Conservation (phyloP, 1,140 invertebrate genomes). For the Sitobion miscanthi region DNA sequence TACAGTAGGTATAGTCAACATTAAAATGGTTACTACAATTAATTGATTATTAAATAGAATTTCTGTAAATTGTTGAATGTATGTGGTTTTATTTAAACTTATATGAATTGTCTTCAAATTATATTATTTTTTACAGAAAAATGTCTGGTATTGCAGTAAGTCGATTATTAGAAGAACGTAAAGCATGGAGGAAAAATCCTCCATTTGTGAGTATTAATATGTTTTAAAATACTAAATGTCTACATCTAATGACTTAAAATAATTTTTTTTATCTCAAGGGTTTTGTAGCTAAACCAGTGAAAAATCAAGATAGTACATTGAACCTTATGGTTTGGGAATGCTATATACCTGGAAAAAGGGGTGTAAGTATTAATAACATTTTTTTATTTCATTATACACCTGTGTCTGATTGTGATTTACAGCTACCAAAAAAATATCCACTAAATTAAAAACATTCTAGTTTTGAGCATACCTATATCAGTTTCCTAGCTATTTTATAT, state of each 20-base stretch:
- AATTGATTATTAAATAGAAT: no score
- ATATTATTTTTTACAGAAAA: slow-evolving; percentile 37
- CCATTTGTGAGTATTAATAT: slow-evolving; percentile 82
- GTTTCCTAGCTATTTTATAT: no score
- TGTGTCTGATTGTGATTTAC: neutral
- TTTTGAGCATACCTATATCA: no score
- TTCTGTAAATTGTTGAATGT: neutral
- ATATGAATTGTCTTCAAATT: neutral
- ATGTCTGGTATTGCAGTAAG: slow-evolving; percentile 98
- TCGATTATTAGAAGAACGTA: slow-evolving; percentile 95
- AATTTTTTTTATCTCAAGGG: slow-evolving; percentile 70
- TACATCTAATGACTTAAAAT: neutral
- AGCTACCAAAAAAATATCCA: no score
- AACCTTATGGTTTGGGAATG: slow-evolving; percentile 99
- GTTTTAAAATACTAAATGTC: no score
- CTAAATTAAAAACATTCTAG: no score
- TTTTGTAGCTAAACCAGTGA: slow-evolving; percentile 94
- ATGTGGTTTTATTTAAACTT: no score
- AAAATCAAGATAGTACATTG: slow-evolving; percentile 93
- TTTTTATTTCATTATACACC: neutral
- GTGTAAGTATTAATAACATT: slow-evolving; percentile 64
- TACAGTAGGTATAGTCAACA: no score
- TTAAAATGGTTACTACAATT: no score
- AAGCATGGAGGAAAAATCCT: slow-evolving; percentile 99
- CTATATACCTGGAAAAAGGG: slow-evolving; percentile 98